A percentile compares a stretch with the other conserved stretches of the same genome.
Evolutionary conservation across 2,113 vertebrate genomes (phyloP).

Genomic region (Urocitellus parryii): DNA sequence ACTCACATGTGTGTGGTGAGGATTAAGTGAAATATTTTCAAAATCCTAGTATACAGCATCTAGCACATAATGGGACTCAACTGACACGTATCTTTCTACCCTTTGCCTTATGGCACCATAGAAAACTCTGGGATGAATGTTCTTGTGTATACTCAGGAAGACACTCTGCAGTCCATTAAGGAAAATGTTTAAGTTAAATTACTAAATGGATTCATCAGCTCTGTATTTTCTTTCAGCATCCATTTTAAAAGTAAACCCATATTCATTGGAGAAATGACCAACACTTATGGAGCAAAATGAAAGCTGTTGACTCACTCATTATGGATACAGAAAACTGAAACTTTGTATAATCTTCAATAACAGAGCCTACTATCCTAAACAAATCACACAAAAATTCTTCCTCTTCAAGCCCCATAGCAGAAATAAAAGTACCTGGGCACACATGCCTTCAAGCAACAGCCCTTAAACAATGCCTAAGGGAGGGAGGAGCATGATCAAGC

Average conservation of each 20-base stretch:
- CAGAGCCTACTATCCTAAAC: background rate
- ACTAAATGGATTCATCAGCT: background rate
- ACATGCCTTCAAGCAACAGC: accelerated
- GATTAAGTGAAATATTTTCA: background rate
- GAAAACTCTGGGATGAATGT: background rate
- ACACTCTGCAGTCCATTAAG: background rate
- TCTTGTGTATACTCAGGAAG: background rate
- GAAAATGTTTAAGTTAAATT: background rate
- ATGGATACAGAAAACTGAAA: background rate
- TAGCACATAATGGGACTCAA: background rate
- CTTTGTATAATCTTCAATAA: background rate
- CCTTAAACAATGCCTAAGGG: background rate
- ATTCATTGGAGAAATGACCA: background rate
- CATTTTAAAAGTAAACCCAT: constrained; percentile 24
- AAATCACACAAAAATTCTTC: background rate
- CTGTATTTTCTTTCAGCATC: background rate
- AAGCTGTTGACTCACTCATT: background rate
- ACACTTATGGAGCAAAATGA: background rate
- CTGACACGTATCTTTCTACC: background rate
- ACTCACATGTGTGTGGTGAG: background rate
- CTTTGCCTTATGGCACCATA: background rate
- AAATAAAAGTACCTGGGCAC: background rate
- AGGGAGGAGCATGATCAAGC: background rate
- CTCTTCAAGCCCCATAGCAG: background rate
- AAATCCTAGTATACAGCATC: background rate